Evolutionary conservation across 1,140 invertebrate genomes (phyloP).

Genomic region (Schlechtendalia chinensis): DNA sequence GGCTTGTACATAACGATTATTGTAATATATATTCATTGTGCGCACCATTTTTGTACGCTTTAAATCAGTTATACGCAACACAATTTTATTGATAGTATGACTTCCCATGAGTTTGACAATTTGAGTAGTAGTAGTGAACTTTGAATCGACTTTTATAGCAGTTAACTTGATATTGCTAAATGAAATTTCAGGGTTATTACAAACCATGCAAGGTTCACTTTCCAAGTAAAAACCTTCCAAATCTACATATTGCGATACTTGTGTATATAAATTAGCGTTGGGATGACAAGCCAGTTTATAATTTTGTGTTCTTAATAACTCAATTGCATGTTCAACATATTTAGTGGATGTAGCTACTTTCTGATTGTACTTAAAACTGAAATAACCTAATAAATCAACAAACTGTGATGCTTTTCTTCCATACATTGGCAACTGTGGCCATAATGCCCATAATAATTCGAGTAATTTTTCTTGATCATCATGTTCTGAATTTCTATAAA

Average conservation of each 20-base stretch:
- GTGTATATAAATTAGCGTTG: conserved; percentile 89
- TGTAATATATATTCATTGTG: conserved; percentile 95
- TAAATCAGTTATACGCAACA: conserved; percentile 87
- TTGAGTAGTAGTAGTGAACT: conserved; percentile 96
- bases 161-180: conserved; percentile 89
- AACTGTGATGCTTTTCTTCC: conserved; percentile 93
- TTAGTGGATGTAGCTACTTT: conserved; percentile 62
- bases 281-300: conserved; percentile 84
- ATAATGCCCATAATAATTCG: conserved; percentile 84
- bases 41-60: conserved; percentile 97
- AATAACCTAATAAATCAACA: conserved; percentile 92
- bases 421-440: conserved; percentile 86
- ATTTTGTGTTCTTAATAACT: conserved; percentile 83
- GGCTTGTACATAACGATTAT: conserved; percentile 91
- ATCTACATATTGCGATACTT: conserved; percentile 87
- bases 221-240: conserved; percentile 95
- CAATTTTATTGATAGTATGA: conserved; percentile 92
- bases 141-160: conserved; percentile 90
- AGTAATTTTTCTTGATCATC: conserved; percentile 76
- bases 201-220: conserved; percentile 94
- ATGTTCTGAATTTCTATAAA: conserved; percentile 74
- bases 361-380: conserved; percentile 71
- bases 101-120: conserved; percentile 94
- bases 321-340: conserved; percentile 82
- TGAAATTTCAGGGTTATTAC: conserved; percentile 94